Conservation (phyloP, 2,113 vertebrate species). For the Ia io region DNA sequence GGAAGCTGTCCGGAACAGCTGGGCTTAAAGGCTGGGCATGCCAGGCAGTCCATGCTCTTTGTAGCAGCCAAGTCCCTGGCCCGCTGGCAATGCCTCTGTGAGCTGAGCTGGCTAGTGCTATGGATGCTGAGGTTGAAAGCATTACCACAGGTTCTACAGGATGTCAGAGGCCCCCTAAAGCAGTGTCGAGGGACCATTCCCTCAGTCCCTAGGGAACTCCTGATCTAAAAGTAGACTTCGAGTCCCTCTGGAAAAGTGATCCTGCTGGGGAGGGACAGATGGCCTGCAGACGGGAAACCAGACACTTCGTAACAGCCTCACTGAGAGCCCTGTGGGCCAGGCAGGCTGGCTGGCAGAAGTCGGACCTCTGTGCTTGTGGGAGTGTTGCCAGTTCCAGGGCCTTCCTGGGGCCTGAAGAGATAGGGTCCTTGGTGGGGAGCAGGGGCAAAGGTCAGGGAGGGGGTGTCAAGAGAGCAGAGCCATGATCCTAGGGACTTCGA, state of each 20-base stretch:
- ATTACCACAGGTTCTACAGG: neutral
- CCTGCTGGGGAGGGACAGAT: conserved; percentile 44
- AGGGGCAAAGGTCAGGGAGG: neutral
- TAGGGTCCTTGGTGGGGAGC: neutral
- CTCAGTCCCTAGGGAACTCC: neutral
- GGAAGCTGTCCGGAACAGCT: neutral
- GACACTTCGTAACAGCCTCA: neutral
- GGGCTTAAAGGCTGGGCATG: neutral
- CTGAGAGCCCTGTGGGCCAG: neutral
- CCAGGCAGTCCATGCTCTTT: neutral
- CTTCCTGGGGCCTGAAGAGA: neutral
- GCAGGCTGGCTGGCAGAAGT: neutral
- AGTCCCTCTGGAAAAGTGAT: conserved; percentile 30
- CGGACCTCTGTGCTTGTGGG: neutral
- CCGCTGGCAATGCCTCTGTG: neutral
- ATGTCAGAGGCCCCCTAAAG: neutral
- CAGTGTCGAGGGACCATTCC: rapidly evolving
- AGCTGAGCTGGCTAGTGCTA: neutral
- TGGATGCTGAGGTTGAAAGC: neutral
- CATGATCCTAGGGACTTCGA: rapidly evolving
- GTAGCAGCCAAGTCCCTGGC: neutral
- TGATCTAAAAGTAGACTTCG: neutral
- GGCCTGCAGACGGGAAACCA: conserved; percentile 23
- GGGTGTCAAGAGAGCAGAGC: neutral
- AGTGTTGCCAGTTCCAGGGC: neutral